Conservation (phyloP, 1,140 invertebrate genomes). For the Diabrotica undecimpunctata region DNA sequence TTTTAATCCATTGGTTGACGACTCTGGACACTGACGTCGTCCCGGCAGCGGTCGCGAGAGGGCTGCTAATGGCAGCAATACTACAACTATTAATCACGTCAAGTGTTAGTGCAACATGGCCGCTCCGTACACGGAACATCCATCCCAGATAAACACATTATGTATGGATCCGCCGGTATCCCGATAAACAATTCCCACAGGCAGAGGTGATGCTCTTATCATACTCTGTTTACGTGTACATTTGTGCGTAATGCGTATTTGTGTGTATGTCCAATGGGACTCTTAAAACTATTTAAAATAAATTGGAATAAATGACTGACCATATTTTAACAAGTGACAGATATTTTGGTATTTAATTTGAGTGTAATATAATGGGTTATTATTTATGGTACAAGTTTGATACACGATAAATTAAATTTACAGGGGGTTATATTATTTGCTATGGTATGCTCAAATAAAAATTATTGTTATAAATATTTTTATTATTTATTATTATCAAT, state of each 20-base stretch:
- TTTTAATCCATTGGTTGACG: background rate
- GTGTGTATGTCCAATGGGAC: background rate
- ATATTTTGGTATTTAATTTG: background rate
- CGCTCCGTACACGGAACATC: conserved; percentile 45
- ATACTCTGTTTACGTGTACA: conserved; percentile 28
- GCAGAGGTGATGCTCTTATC: conserved; percentile 31
- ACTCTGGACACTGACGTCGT: conserved; percentile 4
- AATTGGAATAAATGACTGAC: too few species aligned
- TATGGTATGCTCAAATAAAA: too few species aligned
- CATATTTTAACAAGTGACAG: background rate
- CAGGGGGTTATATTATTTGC: too few species aligned
- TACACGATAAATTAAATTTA: too few species aligned
- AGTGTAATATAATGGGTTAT: too few species aligned
- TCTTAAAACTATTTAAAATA: background rate
- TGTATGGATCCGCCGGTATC: conserved; percentile 41
- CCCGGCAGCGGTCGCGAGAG: conserved; percentile 34
- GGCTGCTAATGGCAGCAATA: conserved; percentile 45
- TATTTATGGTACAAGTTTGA: too few species aligned
- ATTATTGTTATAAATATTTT: too few species aligned
- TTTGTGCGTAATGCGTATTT: background rate
- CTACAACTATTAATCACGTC: conserved; percentile 46
- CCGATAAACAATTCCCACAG: conserved; percentile 41
- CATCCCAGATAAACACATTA: conserved; percentile 47
- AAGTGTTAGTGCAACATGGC: conserved; percentile 45
- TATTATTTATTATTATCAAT: too few species aligned